Evolutionary conservation across 2,888 invertebrate species (phyloP).

Genomic region (Gymnoscelis rufifasciata): DNA sequence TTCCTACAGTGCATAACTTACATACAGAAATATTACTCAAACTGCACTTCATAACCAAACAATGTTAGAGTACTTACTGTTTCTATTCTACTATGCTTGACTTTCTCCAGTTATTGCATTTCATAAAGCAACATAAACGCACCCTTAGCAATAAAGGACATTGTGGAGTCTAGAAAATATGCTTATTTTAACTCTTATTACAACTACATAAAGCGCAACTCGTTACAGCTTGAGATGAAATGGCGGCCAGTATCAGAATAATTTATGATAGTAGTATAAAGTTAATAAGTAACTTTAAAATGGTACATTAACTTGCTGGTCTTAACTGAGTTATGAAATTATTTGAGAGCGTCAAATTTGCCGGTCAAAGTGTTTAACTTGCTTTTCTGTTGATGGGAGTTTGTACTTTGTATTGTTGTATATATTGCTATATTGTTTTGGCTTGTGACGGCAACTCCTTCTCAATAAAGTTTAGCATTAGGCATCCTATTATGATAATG

Average conservation of each 20-base stretch:
- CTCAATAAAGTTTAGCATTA: no score
- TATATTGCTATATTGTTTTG: no score
- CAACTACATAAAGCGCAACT: neutral
- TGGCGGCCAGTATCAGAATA: conserved; percentile 43
- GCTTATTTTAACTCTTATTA: conserved; percentile 8
- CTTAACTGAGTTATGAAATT: conserved; percentile 15
- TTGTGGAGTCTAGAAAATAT: conserved; percentile 32
- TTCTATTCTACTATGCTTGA: conserved; percentile 24
- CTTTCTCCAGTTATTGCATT: conserved; percentile 63
- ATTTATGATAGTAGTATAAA: conserved; percentile 40
- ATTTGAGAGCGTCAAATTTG: neutral
- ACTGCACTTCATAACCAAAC: no score
- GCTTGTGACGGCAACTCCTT: no score
- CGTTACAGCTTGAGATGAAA: conserved; percentile 30
- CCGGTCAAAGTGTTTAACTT: neutral
- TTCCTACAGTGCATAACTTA: no score
- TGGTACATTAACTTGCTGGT: conserved; percentile 37
- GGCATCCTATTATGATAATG: no score
- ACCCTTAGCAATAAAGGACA: conserved; percentile 50
- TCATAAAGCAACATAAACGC: conserved; percentile 47
- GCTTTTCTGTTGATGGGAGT: no score
- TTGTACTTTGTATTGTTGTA: no score
- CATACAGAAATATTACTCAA: no score
- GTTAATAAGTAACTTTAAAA: conserved; percentile 37
- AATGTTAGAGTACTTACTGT: no score